A percentile compares a stretch with the other conserved stretches of the same genome.
Conservation (phyloP, 2,888 invertebrate genomes). For the Drosophila monieri region DNA sequence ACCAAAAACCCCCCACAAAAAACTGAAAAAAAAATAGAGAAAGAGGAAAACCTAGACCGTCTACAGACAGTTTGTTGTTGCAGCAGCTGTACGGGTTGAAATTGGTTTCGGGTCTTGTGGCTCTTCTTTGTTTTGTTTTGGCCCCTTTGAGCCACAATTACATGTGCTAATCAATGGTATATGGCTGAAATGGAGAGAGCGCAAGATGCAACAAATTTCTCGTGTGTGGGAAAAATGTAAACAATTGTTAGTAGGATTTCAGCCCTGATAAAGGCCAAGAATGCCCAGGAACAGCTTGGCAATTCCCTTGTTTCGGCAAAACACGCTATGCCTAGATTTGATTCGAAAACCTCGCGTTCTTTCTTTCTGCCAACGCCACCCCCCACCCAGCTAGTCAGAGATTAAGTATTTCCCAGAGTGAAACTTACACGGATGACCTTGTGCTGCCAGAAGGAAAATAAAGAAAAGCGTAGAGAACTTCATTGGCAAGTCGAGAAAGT, state of each 20-base stretch:
- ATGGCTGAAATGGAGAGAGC: slow-evolving; percentile 15
- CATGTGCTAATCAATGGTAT: slow-evolving; percentile 68
- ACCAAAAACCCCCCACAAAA: slow-evolving; percentile 3
- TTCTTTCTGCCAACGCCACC: background rate
- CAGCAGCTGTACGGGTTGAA: slow-evolving; percentile 43
- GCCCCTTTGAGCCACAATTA: slow-evolving; percentile 52
- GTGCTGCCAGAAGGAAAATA: slow-evolving; percentile 11
- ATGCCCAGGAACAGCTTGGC: slow-evolving; percentile 6
- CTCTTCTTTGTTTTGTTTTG: slow-evolving; percentile 14
- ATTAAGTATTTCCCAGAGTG: slow-evolving; percentile 37
- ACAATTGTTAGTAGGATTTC: slow-evolving; percentile 29
- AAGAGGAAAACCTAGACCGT: slow-evolving; percentile 58
- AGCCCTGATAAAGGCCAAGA: slow-evolving; percentile 11
- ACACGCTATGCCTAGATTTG: slow-evolving; percentile 34
- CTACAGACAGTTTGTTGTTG: slow-evolving; percentile 67
- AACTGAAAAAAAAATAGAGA: background rate
- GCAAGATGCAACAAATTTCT: slow-evolving; percentile 2
- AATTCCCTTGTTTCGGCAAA: slow-evolving; percentile 7
- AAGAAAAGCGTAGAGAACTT: slow-evolving; percentile 2
- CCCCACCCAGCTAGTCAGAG: slow-evolving; percentile 28
- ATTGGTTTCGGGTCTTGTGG: slow-evolving; percentile 28
- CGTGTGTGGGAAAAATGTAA: slow-evolving; percentile 16
- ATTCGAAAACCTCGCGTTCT: slow-evolving; percentile 27
- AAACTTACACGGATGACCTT: slow-evolving; percentile 28
- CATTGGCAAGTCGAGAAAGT: slow-evolving; percentile 20